These are phyloP conservation scores for Adela reaumurella DNA, from an alignment of 2,888 invertebrate genomes.

Conservation along the genomic window DNA sequence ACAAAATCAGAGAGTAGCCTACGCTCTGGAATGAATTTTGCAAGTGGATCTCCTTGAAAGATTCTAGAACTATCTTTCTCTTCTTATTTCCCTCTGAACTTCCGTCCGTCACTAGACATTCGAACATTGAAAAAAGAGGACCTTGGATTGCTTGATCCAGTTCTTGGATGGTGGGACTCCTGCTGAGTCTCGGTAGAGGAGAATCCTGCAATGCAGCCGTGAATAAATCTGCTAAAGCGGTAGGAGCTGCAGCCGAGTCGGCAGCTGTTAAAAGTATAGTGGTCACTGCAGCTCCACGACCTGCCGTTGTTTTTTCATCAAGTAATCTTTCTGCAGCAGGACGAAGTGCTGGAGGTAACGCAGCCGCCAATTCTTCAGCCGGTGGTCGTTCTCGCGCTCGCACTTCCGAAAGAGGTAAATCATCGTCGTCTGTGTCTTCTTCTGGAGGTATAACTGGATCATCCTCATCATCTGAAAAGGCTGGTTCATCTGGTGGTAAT, in stretches of 20 bases:
- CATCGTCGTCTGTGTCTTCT: constrained; percentile 71
- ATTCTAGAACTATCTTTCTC: constrained; percentile 72
- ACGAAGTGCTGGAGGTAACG: constrained; percentile 37
- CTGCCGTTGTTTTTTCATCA: constrained; percentile 24
- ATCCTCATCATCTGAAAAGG: constrained; percentile 85
- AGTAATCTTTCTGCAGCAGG: constrained; percentile 44
- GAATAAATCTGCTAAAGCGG: constrained; percentile 44
- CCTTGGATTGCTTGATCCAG: constrained; percentile 69
- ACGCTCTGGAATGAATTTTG: constrained; percentile 64
- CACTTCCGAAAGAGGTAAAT: constrained; percentile 75
- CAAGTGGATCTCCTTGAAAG: constrained; percentile 76
- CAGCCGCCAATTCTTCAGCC: constrained; percentile 48
- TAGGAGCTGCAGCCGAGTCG: constrained; percentile 35
- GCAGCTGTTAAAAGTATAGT: constrained; percentile 33
- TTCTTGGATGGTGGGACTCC: constrained; percentile 47
- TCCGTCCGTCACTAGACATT: constrained; percentile 69
- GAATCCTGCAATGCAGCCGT: constrained; percentile 48
- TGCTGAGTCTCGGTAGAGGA: constrained; percentile 43
- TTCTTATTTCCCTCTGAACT: constrained; percentile 68
- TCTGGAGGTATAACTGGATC: constrained; percentile 46
- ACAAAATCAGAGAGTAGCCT: constrained; percentile 86
- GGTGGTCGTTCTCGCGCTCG: constrained; percentile 63
- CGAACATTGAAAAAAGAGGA: constrained; percentile 84
- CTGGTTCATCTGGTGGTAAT: constrained; percentile 61
- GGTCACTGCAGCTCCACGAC: constrained; percentile 30